Percentiles rank a stretch among this genome's conserved stretches.
These are phyloP conservation scores for Carcharodon carcharias DNA, from an alignment of 2,797 vertebrate genomes.

Conservation along the genomic window DNA sequence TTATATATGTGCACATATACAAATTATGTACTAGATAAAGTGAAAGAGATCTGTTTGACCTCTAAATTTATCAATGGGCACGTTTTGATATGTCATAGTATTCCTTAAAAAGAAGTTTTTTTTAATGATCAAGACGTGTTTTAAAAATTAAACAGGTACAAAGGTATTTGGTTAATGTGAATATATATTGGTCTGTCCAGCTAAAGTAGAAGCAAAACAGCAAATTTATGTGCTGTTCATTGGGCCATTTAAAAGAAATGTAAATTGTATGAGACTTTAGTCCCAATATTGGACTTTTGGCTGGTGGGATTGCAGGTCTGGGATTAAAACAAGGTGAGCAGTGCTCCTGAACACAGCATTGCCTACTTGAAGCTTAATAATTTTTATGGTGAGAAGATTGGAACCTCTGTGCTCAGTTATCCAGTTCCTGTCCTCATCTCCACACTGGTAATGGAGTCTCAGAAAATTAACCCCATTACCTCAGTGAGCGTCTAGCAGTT, in stretches of 20 bases:
- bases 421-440: not conserved
- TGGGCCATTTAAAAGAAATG: not conserved
- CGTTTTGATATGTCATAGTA: not conserved
- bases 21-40: not conserved
- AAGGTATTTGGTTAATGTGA: not conserved
- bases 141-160: too few relatives aligned
- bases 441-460: not conserved
- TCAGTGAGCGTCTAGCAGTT: not conserved
- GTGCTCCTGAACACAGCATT: not conserved
- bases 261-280: not conserved
- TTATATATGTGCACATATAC: not conserved
- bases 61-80: not conserved
- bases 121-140: not conserved
- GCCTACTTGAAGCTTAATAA: not conserved
- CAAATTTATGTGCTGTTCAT: not conserved
- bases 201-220: not conserved
- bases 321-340: not conserved
- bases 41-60: not conserved
- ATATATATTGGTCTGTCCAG: not conserved
- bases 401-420: not conserved
- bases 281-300: not conserved
- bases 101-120: not conserved
- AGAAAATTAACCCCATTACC: not conserved
- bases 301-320: not conserved
- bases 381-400: not conserved